Percentiles rank a stretch among this genome's conserved stretches.
phyloP scores from a whole-genome alignment of 2,797 vertebrate species.

The Lerista edwardsae region DNA sequence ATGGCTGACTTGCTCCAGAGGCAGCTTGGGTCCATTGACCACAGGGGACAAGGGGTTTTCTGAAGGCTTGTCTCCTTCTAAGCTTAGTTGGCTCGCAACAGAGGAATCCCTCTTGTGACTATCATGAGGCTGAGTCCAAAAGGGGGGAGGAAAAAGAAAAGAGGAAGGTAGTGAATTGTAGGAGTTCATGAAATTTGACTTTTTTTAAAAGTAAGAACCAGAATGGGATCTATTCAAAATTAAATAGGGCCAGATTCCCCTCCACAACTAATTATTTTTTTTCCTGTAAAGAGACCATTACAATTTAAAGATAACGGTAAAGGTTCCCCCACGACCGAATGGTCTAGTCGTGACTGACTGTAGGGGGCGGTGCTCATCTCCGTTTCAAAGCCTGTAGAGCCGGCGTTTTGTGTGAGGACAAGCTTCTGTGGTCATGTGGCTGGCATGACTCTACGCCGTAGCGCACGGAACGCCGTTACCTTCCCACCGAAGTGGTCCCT shows the following conservation, averaged over 20 bases:
- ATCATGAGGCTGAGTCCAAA: conserved; percentile 75
- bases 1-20: conserved; percentile 52
- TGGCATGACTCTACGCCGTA: too few species aligned
- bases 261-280: not conserved
- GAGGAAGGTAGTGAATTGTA: not conserved
- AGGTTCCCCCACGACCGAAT: too few species aligned
- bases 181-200: not conserved
- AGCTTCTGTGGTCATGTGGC: too few species aligned
- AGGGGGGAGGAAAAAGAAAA: rapidly evolving
- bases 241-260: not conserved
- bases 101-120: conserved; percentile 79
- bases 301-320: too few species aligned
- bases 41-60: conserved; percentile 43
- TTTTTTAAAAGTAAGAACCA: not conserved
- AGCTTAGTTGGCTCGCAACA: conserved; percentile 81
- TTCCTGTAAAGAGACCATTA: not conserved
- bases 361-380: too few species aligned
- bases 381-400: too few species aligned
- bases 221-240: not conserved
- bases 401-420: too few species aligned
- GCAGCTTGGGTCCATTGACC: conserved; percentile 56
- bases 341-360: too few species aligned
- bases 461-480: too few species aligned
- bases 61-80: conserved; percentile 76
- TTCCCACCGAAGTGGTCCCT: too few species aligned